These are phyloP conservation scores for Albula glossodonta DNA, from an alignment of 2,113 vertebrate genomes.

Conservation along the genomic window DNA sequence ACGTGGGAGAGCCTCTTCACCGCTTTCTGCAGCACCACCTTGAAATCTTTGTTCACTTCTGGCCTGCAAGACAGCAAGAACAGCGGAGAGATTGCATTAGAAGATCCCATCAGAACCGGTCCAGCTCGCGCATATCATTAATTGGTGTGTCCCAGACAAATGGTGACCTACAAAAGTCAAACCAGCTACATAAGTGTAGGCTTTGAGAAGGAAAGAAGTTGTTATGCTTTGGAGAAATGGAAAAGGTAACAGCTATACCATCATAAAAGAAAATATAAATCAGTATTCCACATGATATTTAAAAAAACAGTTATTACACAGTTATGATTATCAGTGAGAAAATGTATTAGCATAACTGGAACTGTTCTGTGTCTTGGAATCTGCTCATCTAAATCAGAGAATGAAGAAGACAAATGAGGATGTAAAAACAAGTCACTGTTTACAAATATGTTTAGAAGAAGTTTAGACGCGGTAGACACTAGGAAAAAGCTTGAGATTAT, in stretches of 20 bases:
- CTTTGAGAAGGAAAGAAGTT: not conserved
- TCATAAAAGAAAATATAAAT: not conserved
- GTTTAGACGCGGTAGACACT: too few relatives aligned
- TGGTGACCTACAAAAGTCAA: not conserved
- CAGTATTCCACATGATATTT: not conserved
- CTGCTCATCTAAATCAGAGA: too few relatives aligned
- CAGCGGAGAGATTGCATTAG: slow-evolving; percentile 14
- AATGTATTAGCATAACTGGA: too few relatives aligned
- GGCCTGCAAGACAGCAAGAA: slow-evolving; percentile 30
- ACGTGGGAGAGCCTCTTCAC: slow-evolving; percentile 63
- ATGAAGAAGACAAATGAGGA: too few relatives aligned
- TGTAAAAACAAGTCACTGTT: too few relatives aligned
- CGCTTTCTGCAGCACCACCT: slow-evolving; percentile 59
- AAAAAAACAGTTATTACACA: too few relatives aligned
- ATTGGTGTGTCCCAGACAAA: not conserved
- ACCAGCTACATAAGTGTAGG: not conserved
- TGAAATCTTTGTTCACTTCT: slow-evolving; percentile 48
- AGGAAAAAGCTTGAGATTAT: too few relatives aligned
- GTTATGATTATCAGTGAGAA: too few relatives aligned
- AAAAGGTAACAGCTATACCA: not conserved
- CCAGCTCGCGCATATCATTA: too few relatives aligned
- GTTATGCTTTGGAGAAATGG: not conserved
- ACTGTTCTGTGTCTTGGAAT: too few relatives aligned
- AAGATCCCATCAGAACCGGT: not conserved
- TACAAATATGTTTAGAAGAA: too few relatives aligned